A percentile compares a stretch with the other conserved stretches of the same genome.
Conservation (phyloP, 2,888 invertebrate genomes). For the Amblyteles armatorius region DNA sequence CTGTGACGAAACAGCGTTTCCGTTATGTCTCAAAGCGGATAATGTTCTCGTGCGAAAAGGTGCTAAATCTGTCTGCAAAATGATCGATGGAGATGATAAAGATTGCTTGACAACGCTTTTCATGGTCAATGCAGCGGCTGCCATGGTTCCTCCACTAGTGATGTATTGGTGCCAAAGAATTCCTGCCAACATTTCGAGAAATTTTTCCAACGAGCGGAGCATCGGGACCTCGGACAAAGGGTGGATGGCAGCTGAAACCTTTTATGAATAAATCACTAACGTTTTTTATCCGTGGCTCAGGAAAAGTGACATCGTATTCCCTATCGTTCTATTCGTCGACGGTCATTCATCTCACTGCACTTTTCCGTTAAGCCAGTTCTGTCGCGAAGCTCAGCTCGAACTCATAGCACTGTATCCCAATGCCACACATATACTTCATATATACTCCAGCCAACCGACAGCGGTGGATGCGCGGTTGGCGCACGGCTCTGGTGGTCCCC, state of each 20-base stretch:
- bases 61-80: slow-evolving; percentile 67
- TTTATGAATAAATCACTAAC: slow-evolving; percentile 81
- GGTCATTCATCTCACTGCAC: slow-evolving; percentile 80
- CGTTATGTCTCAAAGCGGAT: slow-evolving; percentile 69
- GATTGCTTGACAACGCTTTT: slow-evolving; percentile 58
- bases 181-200: slow-evolving; percentile 17
- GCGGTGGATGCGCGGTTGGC: too few species aligned
- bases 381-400: slow-evolving; percentile 76
- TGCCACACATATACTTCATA: slow-evolving; percentile 79
- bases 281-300: slow-evolving; percentile 79
- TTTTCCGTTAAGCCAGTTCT: slow-evolving; percentile 78
- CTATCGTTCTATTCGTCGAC: slow-evolving; percentile 80
- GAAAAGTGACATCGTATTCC: slow-evolving; percentile 75
- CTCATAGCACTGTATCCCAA: slow-evolving; percentile 77
- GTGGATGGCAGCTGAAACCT: slow-evolving; percentile 82
- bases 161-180: slow-evolving; percentile 51
- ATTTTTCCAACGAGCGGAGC: slow-evolving; percentile 77
- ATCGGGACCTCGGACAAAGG: slow-evolving; percentile 80
- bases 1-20: slow-evolving; percentile 71
- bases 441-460: too few species aligned
- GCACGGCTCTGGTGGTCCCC: too few species aligned
- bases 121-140: slow-evolving; percentile 55
- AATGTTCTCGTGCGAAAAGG: slow-evolving; percentile 68
- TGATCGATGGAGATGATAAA: slow-evolving; percentile 63
- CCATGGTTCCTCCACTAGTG: slow-evolving; percentile 56